A percentile compares a stretch with the other conserved stretches of the same genome.
Evolutionary conservation across 2,113 vertebrate species (phyloP).

Genomic region (Romanogobio albipinnatus): DNA sequence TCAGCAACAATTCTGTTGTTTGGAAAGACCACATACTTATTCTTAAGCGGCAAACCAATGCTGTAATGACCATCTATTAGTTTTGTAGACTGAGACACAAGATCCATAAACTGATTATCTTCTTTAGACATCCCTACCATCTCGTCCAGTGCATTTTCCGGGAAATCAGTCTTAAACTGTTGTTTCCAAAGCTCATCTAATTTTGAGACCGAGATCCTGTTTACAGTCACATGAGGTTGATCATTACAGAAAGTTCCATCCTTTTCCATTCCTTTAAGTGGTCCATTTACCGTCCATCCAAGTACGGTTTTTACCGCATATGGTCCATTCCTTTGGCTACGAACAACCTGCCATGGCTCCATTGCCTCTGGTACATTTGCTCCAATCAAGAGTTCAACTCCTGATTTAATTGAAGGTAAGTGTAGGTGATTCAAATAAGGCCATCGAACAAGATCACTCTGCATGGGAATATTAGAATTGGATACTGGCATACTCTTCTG

Average conservation of each 20-base stretch:
- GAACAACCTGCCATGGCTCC: background rate
- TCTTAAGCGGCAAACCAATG: background rate
- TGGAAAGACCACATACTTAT: background rate
- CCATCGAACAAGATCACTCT: background rate
- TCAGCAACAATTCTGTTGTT: background rate
- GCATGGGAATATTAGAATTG: background rate
- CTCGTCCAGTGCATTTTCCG: background rate
- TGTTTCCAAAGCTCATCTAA: slow-evolving; percentile 5
- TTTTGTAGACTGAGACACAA: background rate
- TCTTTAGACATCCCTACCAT: background rate
- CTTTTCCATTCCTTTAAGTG: background rate
- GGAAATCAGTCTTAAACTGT: background rate
- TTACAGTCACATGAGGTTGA: background rate
- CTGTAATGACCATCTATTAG: background rate
- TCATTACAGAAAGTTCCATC: background rate
- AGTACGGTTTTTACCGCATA: background rate
- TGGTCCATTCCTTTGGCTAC: background rate
- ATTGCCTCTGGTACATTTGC: background rate
- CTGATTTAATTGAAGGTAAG: background rate
- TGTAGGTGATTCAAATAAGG: background rate
- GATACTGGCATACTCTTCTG: background rate
- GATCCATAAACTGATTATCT: background rate
- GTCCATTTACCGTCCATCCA: background rate
- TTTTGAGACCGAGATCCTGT: background rate
- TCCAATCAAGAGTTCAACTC: background rate